Base-by-base conservation (phyloP, 35 echinoderm and acorn worm species). In the Anneissia japonica region DNA sequence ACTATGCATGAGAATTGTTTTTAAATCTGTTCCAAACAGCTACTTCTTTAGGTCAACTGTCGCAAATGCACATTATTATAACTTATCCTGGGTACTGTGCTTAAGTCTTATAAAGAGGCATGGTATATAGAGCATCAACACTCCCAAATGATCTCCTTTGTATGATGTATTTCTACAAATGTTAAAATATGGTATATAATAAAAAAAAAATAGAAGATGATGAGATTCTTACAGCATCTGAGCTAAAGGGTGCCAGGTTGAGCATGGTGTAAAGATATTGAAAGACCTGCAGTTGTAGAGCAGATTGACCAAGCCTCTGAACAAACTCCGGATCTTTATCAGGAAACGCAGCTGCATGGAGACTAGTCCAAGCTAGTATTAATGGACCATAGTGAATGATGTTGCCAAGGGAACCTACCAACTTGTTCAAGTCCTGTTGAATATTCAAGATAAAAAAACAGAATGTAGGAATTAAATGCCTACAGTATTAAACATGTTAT, bases 221-320 rank as follows among this genome's bases (percentile, higher is more conserved):
- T n/a, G n/a, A n/a, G n/a, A 74, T 5, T 33, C 91, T 89, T 72
- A 93, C 91, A 31, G 86, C 76, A 30, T 76, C 85, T 16, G 88
- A 38, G 35, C 55, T 32, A 0, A 74, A 38, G 30, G 81, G 40
- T 1, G 36, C 36, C 11, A 55, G 72, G 3, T 30, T 64, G 39
- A 97, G 39, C 37, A 84, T 88, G 23, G 26, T 39, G 6, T 45
- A 55, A 4, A 97, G 84, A 37, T 93, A 97, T 36, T 88, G 43
- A 37, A 97, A 93, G 26, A 93, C 91, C 32, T 93, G 91, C 34
- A 93, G 88, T 77, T 86, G 89, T 5, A 91, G 34, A 30, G 95
- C 95, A 77, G 91, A 86, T 64, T 97, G 89, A 30, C 91, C 95
- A 13, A 97, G 82, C 23, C 76, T 82, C 46, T 84, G 51, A 19